phyloP scores from a whole-genome alignment of 2,113 vertebrate genomes.

The Edolisoma coerulescens region DNA sequence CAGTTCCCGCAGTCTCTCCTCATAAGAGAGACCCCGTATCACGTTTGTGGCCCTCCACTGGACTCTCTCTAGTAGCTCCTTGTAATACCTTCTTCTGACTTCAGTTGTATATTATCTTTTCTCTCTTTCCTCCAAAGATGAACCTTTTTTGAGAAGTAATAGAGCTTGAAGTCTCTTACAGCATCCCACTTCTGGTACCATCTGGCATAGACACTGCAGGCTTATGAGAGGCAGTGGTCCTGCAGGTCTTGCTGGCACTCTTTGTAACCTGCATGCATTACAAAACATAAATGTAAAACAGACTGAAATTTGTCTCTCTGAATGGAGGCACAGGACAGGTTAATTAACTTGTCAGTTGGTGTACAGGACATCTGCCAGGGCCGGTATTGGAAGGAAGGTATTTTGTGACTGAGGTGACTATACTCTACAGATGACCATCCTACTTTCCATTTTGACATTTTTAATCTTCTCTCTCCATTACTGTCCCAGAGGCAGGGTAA shows the following conservation, averaged over 20 bases:
- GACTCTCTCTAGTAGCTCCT: background rate
- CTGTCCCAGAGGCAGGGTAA: background rate
- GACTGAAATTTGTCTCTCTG: background rate
- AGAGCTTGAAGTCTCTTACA: background rate
- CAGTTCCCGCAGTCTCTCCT: background rate
- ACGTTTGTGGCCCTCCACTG: background rate
- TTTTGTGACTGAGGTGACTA: background rate
- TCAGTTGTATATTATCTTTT: background rate
- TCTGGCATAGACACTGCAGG: background rate
- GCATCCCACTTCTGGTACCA: background rate
- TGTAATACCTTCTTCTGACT: background rate
- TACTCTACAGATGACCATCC: background rate
- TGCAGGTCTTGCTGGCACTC: background rate
- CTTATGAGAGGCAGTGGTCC: background rate
- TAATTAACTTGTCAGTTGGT: background rate
- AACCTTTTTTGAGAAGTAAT: background rate
- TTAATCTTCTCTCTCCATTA: background rate
- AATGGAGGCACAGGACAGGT: background rate
- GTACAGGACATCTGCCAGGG: background rate
- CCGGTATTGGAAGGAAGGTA: background rate
- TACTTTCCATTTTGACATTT: background rate
- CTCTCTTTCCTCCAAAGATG: background rate
- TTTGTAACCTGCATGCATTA: background rate
- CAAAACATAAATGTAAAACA: background rate
- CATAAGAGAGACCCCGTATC: background rate